Percentiles rank a stretch among this genome's conserved stretches.
phyloP scores from a whole-genome alignment of 1,140 invertebrate genomes.

The Nomia melanderi region DNA sequence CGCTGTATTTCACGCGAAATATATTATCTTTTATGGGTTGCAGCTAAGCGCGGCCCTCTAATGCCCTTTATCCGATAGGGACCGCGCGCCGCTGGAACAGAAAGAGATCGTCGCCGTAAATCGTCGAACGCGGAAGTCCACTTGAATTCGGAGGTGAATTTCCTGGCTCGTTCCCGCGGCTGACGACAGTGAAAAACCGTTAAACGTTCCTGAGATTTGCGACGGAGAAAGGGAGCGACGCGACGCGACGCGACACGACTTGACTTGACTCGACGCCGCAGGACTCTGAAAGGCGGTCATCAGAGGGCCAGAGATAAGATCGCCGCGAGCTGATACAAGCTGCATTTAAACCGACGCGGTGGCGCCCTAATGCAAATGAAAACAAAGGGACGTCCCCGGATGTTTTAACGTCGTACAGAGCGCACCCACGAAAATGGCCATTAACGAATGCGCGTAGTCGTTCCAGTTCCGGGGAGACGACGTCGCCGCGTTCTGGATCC shows the following conservation, averaged over 20 bases:
- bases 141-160: constrained; percentile 63
- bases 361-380: constrained; percentile 10
- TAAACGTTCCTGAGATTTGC: constrained; percentile 51
- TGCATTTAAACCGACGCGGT: constrained; percentile 9
- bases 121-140: constrained; percentile 65
- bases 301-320: constrained; percentile 25
- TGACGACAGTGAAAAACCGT: constrained; percentile 50
- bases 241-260: no score
- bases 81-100: constrained; percentile 22
- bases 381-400: constrained; percentile 1
- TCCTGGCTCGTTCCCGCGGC: constrained; percentile 37
- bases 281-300: constrained; percentile 30
- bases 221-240: no score
- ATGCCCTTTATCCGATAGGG: constrained; percentile 59
- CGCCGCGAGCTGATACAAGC: constrained; percentile 5
- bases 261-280: no score
- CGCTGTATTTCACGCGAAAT: constrained; percentile 52
- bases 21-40: constrained; percentile 64
- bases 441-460: not conserved
- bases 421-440: not conserved
- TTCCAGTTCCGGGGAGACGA: not conserved
- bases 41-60: constrained; percentile 59
- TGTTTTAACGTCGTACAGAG: not conserved
- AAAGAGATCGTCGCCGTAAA: constrained; percentile 65
- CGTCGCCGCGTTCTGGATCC: constrained; percentile 1